Percentiles rank a stretch among this genome's conserved stretches.
Evolutionary conservation across 2,113 vertebrate species (phyloP).

Genomic region (Hippocampus zosterae): DNA sequence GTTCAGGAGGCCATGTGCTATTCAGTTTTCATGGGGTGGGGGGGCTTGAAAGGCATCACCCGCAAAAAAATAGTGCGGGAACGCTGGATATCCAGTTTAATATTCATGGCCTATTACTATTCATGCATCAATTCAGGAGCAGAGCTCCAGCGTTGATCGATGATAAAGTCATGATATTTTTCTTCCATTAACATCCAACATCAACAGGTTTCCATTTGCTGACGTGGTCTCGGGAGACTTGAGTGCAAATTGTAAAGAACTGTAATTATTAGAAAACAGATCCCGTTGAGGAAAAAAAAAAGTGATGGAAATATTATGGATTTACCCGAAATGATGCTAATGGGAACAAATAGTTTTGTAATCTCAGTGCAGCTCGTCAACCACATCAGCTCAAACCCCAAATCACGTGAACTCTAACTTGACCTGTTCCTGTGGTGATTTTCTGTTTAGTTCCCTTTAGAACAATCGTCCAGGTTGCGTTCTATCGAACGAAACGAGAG

Average conservation of each 20-base stretch:
- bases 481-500: neutral
- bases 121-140: neutral
- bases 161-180: neutral
- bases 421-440: neutral
- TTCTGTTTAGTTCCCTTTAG: neutral
- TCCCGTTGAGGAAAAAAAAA: neutral
- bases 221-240: neutral
- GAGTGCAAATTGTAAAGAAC: neutral
- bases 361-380: neutral
- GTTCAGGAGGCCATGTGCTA: constrained; percentile 43
- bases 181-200: neutral
- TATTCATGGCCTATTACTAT: constrained; percentile 1
- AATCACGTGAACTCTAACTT: neutral
- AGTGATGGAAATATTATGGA: neutral
- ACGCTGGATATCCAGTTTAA: neutral
- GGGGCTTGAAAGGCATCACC: neutral
- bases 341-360: neutral
- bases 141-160: neutral
- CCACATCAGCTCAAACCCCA: too few relatives aligned
- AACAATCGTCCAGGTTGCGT: neutral
- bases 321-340: neutral
- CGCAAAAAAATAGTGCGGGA: neutral
- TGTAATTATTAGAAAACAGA: neutral
- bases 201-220: neutral
- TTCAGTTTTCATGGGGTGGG: neutral